phyloP scores from a whole-genome alignment of 2,113 vertebrate species.

The Myodes glareolus region DNA sequence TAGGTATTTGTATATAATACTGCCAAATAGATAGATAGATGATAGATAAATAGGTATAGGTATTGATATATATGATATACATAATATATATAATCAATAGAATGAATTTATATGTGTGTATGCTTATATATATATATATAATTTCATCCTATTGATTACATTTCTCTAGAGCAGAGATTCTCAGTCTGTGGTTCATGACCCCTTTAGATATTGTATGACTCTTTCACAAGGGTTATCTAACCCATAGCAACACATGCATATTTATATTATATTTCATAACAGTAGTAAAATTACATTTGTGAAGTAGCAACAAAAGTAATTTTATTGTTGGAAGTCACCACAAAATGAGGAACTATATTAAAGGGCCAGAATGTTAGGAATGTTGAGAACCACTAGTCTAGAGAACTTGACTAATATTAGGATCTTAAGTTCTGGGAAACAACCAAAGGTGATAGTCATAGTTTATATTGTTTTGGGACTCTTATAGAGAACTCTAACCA shows the following conservation, averaged over 20 bases:
- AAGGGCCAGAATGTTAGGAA: background rate
- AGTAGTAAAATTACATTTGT: background rate
- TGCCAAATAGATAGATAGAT: no score
- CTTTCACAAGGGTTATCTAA: background rate
- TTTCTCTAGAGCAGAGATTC: background rate
- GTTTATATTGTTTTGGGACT: background rate
- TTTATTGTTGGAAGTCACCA: background rate
- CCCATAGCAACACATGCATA: background rate
- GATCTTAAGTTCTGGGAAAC: background rate
- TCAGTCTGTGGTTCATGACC: background rate
- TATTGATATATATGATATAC: no score
- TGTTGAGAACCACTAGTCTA: background rate
- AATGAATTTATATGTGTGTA: no score
- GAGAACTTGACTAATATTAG: background rate
- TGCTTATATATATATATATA: no score
- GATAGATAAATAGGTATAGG: no score
- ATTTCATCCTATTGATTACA: background rate
- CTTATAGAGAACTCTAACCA: background rate
- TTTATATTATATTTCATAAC: background rate
- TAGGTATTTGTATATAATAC: no score
- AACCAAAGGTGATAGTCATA: background rate
- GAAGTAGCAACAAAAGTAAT: background rate
- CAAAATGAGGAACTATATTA: background rate
- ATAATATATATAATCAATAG: no score
- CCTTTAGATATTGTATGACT: background rate